Conservation (phyloP, 2,797 vertebrate species). For the Catharus ustulatus region DNA sequence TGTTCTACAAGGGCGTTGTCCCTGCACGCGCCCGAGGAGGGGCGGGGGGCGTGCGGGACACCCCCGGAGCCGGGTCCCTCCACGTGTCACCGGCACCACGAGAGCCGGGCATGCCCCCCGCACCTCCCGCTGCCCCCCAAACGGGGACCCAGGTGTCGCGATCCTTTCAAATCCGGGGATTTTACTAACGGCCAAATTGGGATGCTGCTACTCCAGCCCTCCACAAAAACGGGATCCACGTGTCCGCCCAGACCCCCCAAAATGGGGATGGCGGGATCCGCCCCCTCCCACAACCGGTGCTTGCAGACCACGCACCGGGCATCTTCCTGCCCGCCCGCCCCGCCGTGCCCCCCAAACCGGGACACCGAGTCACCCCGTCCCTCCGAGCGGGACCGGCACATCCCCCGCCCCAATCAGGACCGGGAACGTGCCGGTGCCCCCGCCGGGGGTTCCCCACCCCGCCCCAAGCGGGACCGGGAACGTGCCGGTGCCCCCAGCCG, state of each 20-base stretch:
- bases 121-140: neutral
- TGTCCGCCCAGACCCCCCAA: neutral
- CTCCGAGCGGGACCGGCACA: too few species aligned
- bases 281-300: too few species aligned
- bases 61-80: too few species aligned
- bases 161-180: neutral
- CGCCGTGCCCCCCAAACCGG: too few species aligned
- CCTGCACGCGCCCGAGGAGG: neutral
- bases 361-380: neutral
- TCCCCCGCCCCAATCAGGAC: accelerated
- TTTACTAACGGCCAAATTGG: neutral
- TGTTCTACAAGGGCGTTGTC: neutral
- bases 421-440: too few species aligned
- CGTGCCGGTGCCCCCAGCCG: neutral
- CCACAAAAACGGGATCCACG: neutral
- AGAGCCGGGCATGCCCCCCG: too few species aligned
- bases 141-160: neutral
- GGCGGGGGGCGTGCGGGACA: neutral
- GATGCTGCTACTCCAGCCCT: neutral
- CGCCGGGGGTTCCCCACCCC: too few species aligned
- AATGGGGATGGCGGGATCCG: neutral
- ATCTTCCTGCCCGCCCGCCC: too few species aligned
- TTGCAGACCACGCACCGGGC: too few species aligned
- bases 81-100: neutral
- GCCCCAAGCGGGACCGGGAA: neutral